Conservation (phyloP, 2,113 vertebrate species). For the Tenrec ecaudatus region DNA sequence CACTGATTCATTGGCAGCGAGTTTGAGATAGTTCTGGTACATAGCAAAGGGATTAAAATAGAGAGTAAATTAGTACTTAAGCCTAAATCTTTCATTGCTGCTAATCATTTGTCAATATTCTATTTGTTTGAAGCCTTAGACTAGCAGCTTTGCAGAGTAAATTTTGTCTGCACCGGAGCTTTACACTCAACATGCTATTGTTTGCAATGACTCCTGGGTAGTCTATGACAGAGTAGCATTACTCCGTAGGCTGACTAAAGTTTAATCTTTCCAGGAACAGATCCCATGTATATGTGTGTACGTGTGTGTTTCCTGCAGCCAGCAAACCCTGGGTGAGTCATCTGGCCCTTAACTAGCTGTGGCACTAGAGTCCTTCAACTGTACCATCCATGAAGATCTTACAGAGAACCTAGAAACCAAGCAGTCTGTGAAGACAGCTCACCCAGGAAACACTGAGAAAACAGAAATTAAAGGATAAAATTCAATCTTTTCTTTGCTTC, state of each 20-base stretch:
- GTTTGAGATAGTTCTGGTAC: too few relatives aligned
- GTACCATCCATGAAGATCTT: neutral
- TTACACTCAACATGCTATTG: neutral
- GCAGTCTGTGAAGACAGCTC: neutral
- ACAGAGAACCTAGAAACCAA: neutral
- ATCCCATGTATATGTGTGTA: neutral
- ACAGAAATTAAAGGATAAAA: slow-evolving; percentile 56
- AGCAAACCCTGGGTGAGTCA: neutral
- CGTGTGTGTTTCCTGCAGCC: neutral
- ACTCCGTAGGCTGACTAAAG: neutral
- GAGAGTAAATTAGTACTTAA: neutral
- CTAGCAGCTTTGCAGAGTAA: neutral
- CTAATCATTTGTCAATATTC: neutral
- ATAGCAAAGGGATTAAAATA: too few relatives aligned
- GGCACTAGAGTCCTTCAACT: neutral
- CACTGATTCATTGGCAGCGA: too few relatives aligned
- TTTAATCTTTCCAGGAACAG: neutral
- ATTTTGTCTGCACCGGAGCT: neutral
- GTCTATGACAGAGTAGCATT: neutral
- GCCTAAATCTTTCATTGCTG: too few relatives aligned
- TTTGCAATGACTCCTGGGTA: neutral
- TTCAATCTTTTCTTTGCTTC: slow-evolving; percentile 60
- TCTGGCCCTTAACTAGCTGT: neutral
- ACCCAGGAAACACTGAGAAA: slow-evolving; percentile 29
- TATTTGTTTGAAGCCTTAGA: neutral